Evolutionary conservation across 1,140 invertebrate genomes (phyloP), one percentile per base, ranked within the genome.

Genomic region (Drosophila ohnishii): DNA sequence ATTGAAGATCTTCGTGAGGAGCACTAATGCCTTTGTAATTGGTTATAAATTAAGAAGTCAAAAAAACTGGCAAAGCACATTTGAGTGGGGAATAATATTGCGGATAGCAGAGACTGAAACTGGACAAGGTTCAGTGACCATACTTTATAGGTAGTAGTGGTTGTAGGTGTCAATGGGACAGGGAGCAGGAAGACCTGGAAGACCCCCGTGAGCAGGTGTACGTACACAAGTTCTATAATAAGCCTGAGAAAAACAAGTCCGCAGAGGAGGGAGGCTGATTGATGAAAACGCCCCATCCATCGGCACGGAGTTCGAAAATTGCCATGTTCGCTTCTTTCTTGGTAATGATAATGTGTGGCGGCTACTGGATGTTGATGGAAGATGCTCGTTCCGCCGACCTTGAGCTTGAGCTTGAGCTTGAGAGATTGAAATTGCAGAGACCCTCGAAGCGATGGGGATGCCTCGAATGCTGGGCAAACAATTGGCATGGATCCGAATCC

Each of bases 21-120:
- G 63, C 55, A 73, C 84, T 88, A 88, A 88, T 88, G 84, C 84
- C 62, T 88, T 88, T 88, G 77, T 88, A 88, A 88, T 88, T 88
- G 84, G 84, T 78, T 84, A 80, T 84, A 75, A 88, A 87, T 87
- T 87, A 88, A 87, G 76, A 78, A 87, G 75, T 84, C 84, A 71
- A 64, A 70, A 70, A 71, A 61, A 67, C 63, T 30, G 53, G 40
- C 55, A 47, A 73, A 58, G 25, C 34, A 63, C 37, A 59, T 53
- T 58, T 25, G 53, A 58, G 51, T 34, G 35, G 45, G 39, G 48
- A 71, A 58, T 63, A 28, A 5, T 28, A 32, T n/a, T 3, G 48
- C 50, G 51, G 34, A 70, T 44, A 32, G 32, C 50, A 51, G 42
- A 22, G 50, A 55, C 19, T 22, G 51, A 16, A 19, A 14, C 16